Evolutionary conservation across 2,113 vertebrate genomes (phyloP).

Genomic region (Bettongia penicillata): DNA sequence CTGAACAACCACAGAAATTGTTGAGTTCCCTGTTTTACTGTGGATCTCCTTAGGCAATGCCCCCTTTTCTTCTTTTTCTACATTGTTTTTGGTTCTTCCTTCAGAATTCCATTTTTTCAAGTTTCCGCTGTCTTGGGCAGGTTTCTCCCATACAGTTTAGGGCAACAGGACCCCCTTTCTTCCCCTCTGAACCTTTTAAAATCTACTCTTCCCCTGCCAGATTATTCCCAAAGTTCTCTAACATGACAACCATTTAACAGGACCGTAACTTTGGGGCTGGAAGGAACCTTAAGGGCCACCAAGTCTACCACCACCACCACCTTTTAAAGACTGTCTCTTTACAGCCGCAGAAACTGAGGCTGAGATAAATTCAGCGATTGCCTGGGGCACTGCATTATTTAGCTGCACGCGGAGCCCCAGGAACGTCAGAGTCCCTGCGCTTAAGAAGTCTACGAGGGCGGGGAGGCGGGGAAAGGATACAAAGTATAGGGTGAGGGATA

Average conservation of each 20-base stretch:
- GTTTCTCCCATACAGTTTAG: background rate
- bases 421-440: no score
- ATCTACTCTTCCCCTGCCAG: no score
- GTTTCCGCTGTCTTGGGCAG: background rate
- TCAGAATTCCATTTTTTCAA: background rate
- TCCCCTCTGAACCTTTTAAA: background rate
- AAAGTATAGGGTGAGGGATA: no score
- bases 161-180: background rate
- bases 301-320: no score
- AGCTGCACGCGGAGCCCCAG: no score
- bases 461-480: background rate
- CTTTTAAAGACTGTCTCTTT: background rate
- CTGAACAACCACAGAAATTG: no score
- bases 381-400: no score
- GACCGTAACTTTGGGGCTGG: background rate
- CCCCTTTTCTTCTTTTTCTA: background rate
- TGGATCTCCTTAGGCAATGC: background rate
- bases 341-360: no score
- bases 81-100: background rate
- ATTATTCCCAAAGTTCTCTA: background rate
- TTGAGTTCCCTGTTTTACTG: background rate
- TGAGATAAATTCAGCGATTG: no score
- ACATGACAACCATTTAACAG: background rate
- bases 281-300: no score
- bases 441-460: no score